phyloP scores from a whole-genome alignment of 2,113 vertebrate genomes.

The Caloenas nicobarica region DNA sequence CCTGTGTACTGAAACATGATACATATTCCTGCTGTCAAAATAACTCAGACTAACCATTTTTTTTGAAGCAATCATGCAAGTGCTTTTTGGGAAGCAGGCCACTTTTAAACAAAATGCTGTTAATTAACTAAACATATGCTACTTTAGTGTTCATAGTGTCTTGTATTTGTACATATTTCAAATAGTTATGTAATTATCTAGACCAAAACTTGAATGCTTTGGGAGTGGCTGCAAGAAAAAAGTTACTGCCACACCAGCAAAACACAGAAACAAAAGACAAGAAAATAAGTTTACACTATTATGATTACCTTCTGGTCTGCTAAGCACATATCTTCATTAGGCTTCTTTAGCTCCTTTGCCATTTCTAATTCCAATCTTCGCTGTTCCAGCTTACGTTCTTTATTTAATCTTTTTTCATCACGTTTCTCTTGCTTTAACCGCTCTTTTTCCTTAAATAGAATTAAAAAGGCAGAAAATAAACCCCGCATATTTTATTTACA shows the following conservation, averaged over 20 bases:
- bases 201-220: neutral
- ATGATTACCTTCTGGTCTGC: slow-evolving; percentile 90
- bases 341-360: slow-evolving; percentile 94
- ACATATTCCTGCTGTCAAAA: neutral
- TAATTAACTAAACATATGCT: neutral
- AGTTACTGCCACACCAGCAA: neutral
- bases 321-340: slow-evolving; percentile 96
- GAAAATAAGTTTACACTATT: neutral
- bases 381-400: slow-evolving; percentile 91
- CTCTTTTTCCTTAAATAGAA: slow-evolving; percentile 85
- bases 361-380: slow-evolving; percentile 90
- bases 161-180: neutral
- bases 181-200: neutral
- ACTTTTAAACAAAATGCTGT: neutral
- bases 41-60: neutral
- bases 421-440: slow-evolving; percentile 93
- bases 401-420: slow-evolving; percentile 93
- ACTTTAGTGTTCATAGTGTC: neutral
- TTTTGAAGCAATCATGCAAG: neutral
- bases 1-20: neutral
- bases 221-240: neutral
- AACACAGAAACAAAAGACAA: neutral
- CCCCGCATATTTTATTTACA: neutral
- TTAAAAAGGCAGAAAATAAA: slow-evolving; percentile 46
- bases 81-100: neutral